phyloP scores from a whole-genome alignment of 1,140 invertebrate species.

The Ridgeia piscesae region DNA sequence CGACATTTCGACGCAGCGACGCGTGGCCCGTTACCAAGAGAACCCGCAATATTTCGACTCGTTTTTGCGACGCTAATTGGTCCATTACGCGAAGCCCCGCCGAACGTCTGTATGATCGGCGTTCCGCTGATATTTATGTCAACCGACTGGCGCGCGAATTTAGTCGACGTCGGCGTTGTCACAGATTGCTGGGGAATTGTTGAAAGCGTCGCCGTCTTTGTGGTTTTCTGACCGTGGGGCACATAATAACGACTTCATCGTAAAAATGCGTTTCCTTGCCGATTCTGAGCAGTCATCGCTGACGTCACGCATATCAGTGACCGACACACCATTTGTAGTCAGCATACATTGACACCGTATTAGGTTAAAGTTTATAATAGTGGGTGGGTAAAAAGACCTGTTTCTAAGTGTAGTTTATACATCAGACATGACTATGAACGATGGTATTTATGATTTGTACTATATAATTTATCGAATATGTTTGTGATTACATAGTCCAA shows the following conservation, averaged over 20 bases:
- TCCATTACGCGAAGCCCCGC: neutral
- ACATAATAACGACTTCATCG: neutral
- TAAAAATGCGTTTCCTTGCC: neutral
- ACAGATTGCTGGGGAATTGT: neutral
- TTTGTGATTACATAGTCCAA: neutral
- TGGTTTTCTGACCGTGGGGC: neutral
- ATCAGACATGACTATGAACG: neutral
- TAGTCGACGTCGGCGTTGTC: neutral
- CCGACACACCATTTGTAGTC: neutral
- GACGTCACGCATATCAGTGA: neutral
- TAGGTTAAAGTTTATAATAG: too few relatives aligned
- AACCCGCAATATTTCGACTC: neutral
- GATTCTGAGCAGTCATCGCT: neutral
- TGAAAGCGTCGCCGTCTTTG: neutral
- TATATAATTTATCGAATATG: neutral
- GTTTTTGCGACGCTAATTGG: neutral
- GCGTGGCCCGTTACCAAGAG: neutral
- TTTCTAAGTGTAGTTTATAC: neutral
- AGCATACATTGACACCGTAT: neutral
- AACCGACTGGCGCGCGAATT: neutral
- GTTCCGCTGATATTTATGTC: neutral
- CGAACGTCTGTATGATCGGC: neutral
- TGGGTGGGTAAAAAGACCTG: neutral
- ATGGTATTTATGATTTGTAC: neutral
- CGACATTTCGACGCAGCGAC: neutral